A percentile compares a stretch with the other conserved stretches of the same genome.
Evolutionary conservation across 2,888 invertebrate species (phyloP).

Genomic region (Heliothis peltigera): DNA sequence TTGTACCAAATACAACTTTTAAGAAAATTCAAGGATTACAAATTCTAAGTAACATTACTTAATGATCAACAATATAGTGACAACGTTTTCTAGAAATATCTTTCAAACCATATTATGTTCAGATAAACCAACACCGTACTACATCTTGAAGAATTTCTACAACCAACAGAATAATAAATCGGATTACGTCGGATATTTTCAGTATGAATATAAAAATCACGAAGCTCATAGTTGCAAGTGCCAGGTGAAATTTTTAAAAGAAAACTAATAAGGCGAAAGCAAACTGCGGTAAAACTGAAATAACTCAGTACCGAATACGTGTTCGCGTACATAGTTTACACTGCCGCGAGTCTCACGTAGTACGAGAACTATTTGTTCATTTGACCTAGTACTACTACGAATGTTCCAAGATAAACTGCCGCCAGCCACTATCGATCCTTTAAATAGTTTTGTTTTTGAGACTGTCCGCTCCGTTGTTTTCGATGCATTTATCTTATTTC

Average conservation of each 20-base stretch:
- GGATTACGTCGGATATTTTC: not conserved
- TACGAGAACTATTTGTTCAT: conserved; percentile 49
- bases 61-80: not conserved
- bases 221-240: conserved; percentile 5
- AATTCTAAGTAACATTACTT: too few species aligned
- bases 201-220: conserved; percentile 8
- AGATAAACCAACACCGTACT: not conserved
- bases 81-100: not conserved
- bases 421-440: conserved; percentile 8
- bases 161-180: not conserved
- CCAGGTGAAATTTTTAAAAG: conserved; percentile 19
- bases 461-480: not conserved
- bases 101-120: not conserved
- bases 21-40: too few species aligned
- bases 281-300: conserved; percentile 38
- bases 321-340: conserved; percentile 40
- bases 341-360: conserved; percentile 30
- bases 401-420: conserved; percentile 34
- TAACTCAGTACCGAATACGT: conserved; percentile 42
- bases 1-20: too few species aligned
- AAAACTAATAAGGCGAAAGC: conserved; percentile 30
- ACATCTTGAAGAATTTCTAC: not conserved
- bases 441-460: not conserved
- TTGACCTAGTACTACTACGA: conserved; percentile 31
- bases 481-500: not conserved